Conservation (phyloP, 1,140 invertebrate genomes). For the Ostrea edulis region DNA sequence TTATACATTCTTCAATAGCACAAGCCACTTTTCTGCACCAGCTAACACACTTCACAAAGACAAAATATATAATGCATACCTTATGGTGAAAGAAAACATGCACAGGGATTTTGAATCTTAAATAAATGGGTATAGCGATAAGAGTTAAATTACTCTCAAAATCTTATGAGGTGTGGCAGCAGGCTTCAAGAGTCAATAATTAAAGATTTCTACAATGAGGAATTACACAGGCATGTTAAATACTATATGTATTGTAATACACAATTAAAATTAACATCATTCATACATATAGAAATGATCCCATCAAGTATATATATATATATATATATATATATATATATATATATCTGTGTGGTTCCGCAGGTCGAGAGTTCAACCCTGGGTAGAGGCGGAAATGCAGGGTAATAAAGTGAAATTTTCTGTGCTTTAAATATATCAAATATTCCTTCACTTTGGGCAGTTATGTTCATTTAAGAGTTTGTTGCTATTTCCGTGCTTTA, state of each 20-base stretch:
- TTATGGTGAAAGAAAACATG: not conserved
- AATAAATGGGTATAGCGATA: not conserved
- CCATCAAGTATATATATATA: too few species aligned
- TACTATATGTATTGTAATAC: not conserved
- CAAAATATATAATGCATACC: not conserved
- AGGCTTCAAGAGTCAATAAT: not conserved
- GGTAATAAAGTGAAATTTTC: too few species aligned
- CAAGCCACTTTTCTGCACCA: conserved; percentile 23
- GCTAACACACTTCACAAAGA: conserved; percentile 4
- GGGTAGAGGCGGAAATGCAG: too few species aligned
- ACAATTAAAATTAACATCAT: not conserved
- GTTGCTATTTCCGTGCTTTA: too few species aligned
- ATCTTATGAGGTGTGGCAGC: not conserved
- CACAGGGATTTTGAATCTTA: not conserved
- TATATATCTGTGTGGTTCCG: too few species aligned
- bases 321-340: too few species aligned
- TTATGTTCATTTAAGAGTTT: too few species aligned
- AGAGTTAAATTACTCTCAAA: not conserved
- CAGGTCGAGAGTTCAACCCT: too few species aligned
- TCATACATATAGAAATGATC: not conserved
- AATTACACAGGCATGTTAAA: not conserved
- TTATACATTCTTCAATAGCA: conserved; percentile 23
- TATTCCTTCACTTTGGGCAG: too few species aligned
- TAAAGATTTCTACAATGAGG: not conserved
- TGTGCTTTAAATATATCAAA: too few species aligned